Percentiles rank a stretch among this genome's conserved stretches.
These are phyloP conservation scores for Sceliomorpha sp. DNA, from an alignment of 2,888 invertebrate species.

Conservation along the genomic window DNA sequence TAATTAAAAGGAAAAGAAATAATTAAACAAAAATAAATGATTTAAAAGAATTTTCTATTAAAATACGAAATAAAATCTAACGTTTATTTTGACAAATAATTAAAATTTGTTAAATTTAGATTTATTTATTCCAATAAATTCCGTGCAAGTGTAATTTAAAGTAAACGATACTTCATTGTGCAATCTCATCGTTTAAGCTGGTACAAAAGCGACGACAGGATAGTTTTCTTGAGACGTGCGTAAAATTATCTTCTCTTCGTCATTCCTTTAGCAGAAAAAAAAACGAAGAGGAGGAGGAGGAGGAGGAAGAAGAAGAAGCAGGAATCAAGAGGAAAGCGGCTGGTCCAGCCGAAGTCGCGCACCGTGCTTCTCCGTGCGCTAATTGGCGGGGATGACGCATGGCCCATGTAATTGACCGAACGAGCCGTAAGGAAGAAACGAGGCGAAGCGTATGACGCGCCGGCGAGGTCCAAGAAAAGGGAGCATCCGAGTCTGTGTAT, in stretches of 20 bases:
- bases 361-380: slow-evolving; percentile 68
- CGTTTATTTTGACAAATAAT: too few species aligned
- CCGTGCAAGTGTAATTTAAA: too few species aligned
- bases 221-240: slow-evolving; percentile 59
- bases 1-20: too few species aligned
- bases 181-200: too few species aligned
- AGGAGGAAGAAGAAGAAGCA: too few species aligned
- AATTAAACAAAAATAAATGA: too few species aligned
- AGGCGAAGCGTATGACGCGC: slow-evolving; percentile 37
- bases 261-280: slow-evolving; percentile 51
- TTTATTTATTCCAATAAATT: too few species aligned
- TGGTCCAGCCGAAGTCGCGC: slow-evolving; percentile 34
- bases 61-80: too few species aligned
- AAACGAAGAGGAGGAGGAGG: too few species aligned
- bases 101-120: too few species aligned
- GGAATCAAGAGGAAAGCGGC: slow-evolving; percentile 37
- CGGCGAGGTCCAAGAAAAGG: slow-evolving; percentile 35
- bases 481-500: slow-evolving; percentile 15
- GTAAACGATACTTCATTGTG: too few species aligned
- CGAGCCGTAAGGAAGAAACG: slow-evolving; percentile 64
- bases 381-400: slow-evolving; percentile 79
- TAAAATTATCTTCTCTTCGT: slow-evolving; percentile 73
- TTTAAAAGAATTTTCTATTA: too few species aligned
- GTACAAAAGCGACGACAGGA: slow-evolving; percentile 61
- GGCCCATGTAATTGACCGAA: slow-evolving; percentile 76